These are phyloP conservation scores for Rhinoptilus africanus DNA, from an alignment of 2,113 vertebrate genomes.

Conservation along the genomic window DNA sequence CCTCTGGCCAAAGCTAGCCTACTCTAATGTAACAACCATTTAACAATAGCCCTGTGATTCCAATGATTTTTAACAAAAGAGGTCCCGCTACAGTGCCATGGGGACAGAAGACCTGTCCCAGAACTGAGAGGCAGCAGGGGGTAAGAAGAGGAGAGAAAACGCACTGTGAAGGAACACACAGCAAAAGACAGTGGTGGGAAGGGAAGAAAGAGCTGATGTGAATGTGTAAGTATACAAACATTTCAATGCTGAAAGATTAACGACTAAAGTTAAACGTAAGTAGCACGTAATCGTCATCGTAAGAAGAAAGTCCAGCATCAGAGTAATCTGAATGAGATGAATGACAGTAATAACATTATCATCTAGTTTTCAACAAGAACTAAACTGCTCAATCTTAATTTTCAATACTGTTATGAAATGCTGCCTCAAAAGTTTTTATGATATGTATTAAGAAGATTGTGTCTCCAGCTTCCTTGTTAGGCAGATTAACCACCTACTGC, in stretches of 20 bases:
- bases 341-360: slow-evolving; percentile 34
- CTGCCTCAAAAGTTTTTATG: slow-evolving; percentile 50
- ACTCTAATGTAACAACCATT: neutral
- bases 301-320: slow-evolving; percentile 27
- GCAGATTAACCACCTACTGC: slow-evolving; percentile 62
- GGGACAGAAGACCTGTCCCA: neutral
- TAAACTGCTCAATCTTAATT: slow-evolving; percentile 38
- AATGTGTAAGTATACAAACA: neutral
- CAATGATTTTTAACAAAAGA: neutral
- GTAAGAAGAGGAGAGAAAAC: neutral
- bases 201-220: neutral
- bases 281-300: neutral
- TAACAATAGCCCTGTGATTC: neutral
- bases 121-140: neutral
- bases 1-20: neutral
- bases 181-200: neutral
- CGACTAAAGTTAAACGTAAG: neutral
- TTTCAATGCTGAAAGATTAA: neutral
- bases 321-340: slow-evolving; percentile 34
- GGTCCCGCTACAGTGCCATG: neutral
- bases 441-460: slow-evolving; percentile 37
- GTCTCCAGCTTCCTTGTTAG: slow-evolving; percentile 42
- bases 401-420: slow-evolving; percentile 21
- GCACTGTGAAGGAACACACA: neutral
- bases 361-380: slow-evolving; percentile 1